Evolutionary conservation across 2,113 vertebrate species (phyloP).

Genomic region (Microtus richardsoni): DNA sequence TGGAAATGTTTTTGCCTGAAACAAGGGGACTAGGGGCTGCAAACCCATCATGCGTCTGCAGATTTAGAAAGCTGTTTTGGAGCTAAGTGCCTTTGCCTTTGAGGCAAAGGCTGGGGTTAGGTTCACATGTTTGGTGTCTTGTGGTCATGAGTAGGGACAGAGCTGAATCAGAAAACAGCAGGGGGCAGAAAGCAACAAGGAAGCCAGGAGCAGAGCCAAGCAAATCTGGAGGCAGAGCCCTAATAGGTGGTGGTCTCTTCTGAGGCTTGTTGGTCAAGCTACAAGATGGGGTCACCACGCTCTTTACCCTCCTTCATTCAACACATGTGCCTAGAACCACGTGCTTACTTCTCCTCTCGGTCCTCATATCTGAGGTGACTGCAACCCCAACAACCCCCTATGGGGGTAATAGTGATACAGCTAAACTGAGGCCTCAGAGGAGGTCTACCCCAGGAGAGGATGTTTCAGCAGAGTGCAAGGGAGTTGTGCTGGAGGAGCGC

Average conservation of each 20-base stretch:
- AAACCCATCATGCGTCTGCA: neutral
- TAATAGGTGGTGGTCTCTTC: neutral
- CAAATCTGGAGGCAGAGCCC: neutral
- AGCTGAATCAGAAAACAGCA: neutral
- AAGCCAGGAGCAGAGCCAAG: neutral
- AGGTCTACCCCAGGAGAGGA: no score
- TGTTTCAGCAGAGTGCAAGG: no score
- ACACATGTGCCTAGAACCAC: neutral
- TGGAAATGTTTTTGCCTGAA: constrained; percentile 12
- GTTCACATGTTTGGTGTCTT: neutral
- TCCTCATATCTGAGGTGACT: neutral
- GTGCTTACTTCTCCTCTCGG: neutral
- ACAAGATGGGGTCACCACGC: neutral
- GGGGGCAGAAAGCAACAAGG: neutral
- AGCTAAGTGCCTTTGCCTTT: neutral
- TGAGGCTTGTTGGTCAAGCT: neutral
- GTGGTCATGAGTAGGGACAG: neutral
- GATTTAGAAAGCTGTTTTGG: neutral
- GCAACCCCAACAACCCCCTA: neutral
- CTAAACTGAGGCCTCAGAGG: no score
- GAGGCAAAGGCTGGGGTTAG: neutral
- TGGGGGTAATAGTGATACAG: no score
- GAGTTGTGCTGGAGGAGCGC: no score
- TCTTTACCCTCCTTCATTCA: neutral
- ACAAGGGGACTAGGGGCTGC: neutral